Base-by-base conservation (phyloP, 1,140 invertebrate species). In the Wiebesia pumilae region DNA sequence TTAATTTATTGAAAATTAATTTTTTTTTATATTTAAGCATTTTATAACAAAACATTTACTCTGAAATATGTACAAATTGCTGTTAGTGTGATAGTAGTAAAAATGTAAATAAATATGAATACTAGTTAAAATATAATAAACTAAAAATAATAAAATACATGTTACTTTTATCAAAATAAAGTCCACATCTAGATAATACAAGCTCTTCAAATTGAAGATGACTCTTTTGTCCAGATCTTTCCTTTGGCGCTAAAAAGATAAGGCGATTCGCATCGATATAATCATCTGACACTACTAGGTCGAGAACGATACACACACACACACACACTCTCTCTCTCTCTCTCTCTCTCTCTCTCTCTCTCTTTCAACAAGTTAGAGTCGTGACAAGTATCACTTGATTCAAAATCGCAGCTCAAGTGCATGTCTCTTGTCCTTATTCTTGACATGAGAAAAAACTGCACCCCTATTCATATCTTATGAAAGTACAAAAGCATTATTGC, bases 361-460 rank as follows among this genome's bases (percentile, higher is more conserved):
- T 24, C n/a, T 43, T 43, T 81, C 83, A 83, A 47, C 87, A 88
- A 40, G 89, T 92, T 30, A 21, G 35, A 6, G 38, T 24, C 35
- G 4, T 21, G 19, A 58, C 91, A 90, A 92, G 91, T 91, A 92
- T 91, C 92, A 91, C 90, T 93, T 90, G 91, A 90, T 90, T 93
- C 90, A 77, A 90, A 75, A 62, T 27, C 27, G 27, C 58, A 10
- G 2, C 80, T 89, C 47, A 85, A 88, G 86, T 88, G 69, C 84
- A 85, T 89, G n/a, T 65, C 51, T 83, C 19, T 77, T 19, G 27
- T 43, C 91, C 30, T 91, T 91, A 87, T 91, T 90, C 91, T 90
- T 81, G 65, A 47, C 80, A 65, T 6, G 40, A 54, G n/a, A 65
- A 40, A n/a, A 78, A 78, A 78, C 33, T 47, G 33, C 21, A 9